phyloP scores from a whole-genome alignment of 2,797 vertebrate species.

The Muscicapa comitata region DNA sequence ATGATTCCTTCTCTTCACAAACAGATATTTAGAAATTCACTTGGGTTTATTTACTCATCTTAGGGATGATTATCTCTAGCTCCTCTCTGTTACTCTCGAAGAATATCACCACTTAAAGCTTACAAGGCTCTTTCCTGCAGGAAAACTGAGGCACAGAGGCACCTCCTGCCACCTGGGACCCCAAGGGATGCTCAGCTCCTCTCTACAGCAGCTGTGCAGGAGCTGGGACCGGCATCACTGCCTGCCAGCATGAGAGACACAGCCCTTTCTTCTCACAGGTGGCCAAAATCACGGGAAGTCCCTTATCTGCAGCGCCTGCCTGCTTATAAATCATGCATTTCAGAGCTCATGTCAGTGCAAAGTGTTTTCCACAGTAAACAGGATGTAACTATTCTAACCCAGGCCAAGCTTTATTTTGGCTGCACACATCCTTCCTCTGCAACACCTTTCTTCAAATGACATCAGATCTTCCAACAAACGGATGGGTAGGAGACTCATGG shows the following conservation, averaged over 20 bases:
- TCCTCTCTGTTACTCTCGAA: neutral
- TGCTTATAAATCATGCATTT: neutral
- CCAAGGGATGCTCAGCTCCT: neutral
- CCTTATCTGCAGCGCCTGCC: conserved; percentile 5
- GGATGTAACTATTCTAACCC: conserved; percentile 14
- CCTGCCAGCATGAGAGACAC: neutral
- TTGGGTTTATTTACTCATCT: neutral
- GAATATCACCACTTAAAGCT: neutral
- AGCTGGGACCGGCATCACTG: rapidly evolving
- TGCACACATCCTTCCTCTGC: conserved; percentile 33
- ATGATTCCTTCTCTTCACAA: neutral
- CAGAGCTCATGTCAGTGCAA: neutral
- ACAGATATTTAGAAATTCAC: neutral
- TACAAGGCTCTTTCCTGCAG: neutral
- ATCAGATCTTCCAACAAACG: neutral
- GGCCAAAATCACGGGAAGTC: neutral
- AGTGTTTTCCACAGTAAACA: conserved; percentile 52
- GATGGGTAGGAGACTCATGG: neutral
- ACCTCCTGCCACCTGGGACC: neutral
- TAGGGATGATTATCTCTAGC: neutral
- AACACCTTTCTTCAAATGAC: conserved; percentile 49
- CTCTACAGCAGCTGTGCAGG: rapidly evolving
- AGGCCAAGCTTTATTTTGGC: neutral
- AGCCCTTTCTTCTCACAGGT: neutral
- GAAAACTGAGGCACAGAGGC: neutral